phyloP scores from a whole-genome alignment of 2,797 vertebrate species.

The Sphenodon punctatus region DNA sequence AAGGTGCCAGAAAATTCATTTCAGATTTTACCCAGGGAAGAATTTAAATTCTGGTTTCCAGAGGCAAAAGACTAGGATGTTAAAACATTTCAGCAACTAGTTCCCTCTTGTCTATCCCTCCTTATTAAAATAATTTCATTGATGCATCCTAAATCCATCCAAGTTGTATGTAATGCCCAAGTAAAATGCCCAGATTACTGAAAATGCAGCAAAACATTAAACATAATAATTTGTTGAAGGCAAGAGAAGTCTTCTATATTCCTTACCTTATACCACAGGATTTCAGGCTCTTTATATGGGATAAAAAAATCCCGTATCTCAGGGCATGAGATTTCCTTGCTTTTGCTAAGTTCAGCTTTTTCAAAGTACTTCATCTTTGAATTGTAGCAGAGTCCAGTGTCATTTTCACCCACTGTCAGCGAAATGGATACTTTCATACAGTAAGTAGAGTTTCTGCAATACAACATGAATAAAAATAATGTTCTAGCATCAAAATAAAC shows the following conservation, averaged over 20 bases:
- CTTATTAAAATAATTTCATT: background rate
- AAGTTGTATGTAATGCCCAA: background rate
- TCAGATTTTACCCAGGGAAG: background rate
- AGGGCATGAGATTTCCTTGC: constrained; percentile 93
- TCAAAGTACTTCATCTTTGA: constrained; percentile 97
- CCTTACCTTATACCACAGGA: constrained; percentile 97
- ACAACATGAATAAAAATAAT: constrained; percentile 64
- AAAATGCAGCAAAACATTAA: constrained; percentile 6
- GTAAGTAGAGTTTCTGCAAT: constrained; percentile 94
- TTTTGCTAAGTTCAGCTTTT: constrained; percentile 97
- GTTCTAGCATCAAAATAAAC: constrained; percentile 3
- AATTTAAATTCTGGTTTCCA: background rate
- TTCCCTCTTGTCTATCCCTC: background rate
- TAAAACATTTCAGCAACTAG: background rate
- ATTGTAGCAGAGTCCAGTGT: constrained; percentile 97
- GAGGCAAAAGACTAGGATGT: background rate
- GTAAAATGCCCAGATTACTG: background rate
- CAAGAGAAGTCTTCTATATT: constrained; percentile 13
- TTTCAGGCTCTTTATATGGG: constrained; percentile 88
- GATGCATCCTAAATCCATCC: background rate
- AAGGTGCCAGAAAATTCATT: background rate
- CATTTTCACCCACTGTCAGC: constrained; percentile 93
- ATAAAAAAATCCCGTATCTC: constrained; percentile 93
- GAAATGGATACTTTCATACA: constrained; percentile 99
- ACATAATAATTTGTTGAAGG: background rate